Conservation (phyloP, 1,140 invertebrate species). For the Camponotus floridanus region DNA sequence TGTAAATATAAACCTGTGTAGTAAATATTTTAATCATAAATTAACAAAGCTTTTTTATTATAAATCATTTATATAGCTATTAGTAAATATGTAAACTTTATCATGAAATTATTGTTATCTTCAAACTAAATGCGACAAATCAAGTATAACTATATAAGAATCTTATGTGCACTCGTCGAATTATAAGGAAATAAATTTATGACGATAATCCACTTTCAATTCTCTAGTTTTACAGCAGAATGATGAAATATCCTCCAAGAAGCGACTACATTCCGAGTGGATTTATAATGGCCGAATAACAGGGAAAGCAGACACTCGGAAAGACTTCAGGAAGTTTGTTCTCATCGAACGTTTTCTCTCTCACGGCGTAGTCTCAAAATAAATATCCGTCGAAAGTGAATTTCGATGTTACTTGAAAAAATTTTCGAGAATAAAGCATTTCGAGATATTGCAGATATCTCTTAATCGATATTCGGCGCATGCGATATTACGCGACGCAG, state of each 20-base stretch:
- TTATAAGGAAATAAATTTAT: constrained; percentile 16
- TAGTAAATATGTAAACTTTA: background rate
- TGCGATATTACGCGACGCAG: background rate
- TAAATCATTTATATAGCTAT: background rate
- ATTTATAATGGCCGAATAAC: constrained; percentile 52
- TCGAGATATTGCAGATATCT: background rate
- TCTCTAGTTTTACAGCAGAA: background rate
- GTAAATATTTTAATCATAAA: constrained; percentile 20
- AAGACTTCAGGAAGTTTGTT: constrained; percentile 3
- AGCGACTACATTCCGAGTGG: constrained; percentile 24
- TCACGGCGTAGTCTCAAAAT: background rate
- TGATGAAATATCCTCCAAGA: constrained; percentile 18
- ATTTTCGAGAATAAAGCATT: background rate
- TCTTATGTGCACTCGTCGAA: background rate
- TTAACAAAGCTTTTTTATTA: background rate
- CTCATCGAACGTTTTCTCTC: constrained; percentile 13
- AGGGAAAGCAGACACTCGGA: constrained; percentile 1
- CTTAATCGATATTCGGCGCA: background rate
- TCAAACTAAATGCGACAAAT: background rate
- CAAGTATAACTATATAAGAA: background rate
- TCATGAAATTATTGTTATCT: background rate
- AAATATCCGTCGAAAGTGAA: constrained; percentile 35
- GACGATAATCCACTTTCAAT: background rate
- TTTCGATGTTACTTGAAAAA: constrained; percentile 26
- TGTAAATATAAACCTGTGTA: background rate